Base-by-base conservation (phyloP, 2,797 vertebrate genomes). In the Macrochelys suwanniensis region DNA sequence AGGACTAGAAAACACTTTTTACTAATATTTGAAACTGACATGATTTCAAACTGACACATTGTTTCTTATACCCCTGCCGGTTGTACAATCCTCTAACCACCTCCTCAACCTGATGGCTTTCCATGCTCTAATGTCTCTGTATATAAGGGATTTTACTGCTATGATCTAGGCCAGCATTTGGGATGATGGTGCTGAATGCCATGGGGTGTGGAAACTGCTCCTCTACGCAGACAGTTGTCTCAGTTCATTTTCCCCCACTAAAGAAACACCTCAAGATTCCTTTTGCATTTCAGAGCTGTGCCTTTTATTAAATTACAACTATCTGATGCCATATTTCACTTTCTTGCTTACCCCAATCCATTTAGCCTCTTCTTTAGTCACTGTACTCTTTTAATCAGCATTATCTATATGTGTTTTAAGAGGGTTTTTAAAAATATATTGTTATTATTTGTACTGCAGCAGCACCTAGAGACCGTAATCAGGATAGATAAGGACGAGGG, bases 1-100 rank as follows among this genome's bases (percentile, higher is more conserved):
- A 84, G 89, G 79, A 95, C 87, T 59, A 85, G 61, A 90, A 92
- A 95, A 26, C 17, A 25, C 16, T 26, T 7, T 81, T 76, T 78
- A 91, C 56, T 47, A 7, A 37, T 33, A 90, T 76, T 54, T 11
- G 71, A 51, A 88, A 42, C 2, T 87, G 23, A 49, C 50, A 88
- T 89, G 87, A 1, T 31, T 87, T 91, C 57, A 82, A 1, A 3
- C 7, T 57, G 50, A 16, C 45, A 33, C 13, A 89, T 89, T 37
- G 80, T 7, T 21, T 42, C 3, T 9, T 13, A 9, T 61, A 83
- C 56, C 3, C 25, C 53, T 80, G 31, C 61, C 4, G 21, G 50
- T 4, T 3, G 37, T n/a, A 68, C 61, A 37, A 19, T 57, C 16
- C 13, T n/a, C 26, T 7, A 76, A 56, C 21, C 49, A 47, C 42